Conservation (phyloP, 2,888 invertebrate species). For the Eremobia ochroleuca region DNA sequence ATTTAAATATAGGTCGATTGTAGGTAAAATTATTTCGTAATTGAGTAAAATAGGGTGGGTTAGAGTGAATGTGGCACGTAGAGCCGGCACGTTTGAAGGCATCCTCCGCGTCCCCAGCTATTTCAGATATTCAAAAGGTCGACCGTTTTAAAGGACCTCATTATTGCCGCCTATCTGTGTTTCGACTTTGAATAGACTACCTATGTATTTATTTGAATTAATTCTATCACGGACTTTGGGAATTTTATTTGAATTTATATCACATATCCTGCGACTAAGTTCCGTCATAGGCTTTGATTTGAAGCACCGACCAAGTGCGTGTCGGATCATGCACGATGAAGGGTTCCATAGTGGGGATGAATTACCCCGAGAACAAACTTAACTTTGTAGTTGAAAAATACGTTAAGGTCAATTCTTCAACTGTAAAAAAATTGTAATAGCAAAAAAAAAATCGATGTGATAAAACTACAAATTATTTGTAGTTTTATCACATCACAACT, state of each 20-base stretch:
- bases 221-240: constrained; percentile 39
- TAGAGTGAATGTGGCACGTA: constrained; percentile 76
- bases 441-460: too few relatives aligned
- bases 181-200: constrained; percentile 69
- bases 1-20: constrained; percentile 65
- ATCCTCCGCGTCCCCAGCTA: constrained; percentile 73
- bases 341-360: too few relatives aligned
- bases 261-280: not conserved
- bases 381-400: too few relatives aligned
- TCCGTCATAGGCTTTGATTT: not conserved
- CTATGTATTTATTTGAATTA: constrained; percentile 63
- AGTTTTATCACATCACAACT: too few relatives aligned
- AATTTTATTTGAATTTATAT: constrained; percentile 6
- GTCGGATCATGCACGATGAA: too few relatives aligned
- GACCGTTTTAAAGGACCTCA: constrained; percentile 76
- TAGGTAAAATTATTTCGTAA: constrained; percentile 75
- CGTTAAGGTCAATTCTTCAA: too few relatives aligned
- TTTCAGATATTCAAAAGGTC: constrained; percentile 83
- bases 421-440: too few relatives aligned
- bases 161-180: constrained; percentile 71
- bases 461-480: too few relatives aligned
- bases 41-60: constrained; percentile 72
- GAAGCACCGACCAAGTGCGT: not conserved
- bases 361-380: too few relatives aligned
- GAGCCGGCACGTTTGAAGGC: constrained; percentile 68